These are phyloP conservation scores for Falco punctatus DNA, from an alignment of 2,113 vertebrate genomes.

Conservation along the genomic window DNA sequence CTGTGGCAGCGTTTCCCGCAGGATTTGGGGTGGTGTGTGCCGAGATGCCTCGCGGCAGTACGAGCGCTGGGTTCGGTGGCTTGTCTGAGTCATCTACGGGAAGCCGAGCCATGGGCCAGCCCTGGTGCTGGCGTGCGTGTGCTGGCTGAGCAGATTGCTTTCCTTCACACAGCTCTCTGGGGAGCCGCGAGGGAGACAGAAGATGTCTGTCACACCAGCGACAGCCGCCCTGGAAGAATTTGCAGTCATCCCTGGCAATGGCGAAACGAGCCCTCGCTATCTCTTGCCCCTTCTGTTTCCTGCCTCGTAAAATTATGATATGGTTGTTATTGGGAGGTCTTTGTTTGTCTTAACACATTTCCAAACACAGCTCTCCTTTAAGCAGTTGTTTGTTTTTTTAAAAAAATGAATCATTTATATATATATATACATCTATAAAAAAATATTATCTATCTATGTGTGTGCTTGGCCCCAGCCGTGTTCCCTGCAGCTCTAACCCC, in stretches of 20 bases:
- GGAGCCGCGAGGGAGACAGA: not conserved
- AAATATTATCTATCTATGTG: not conserved
- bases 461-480: not conserved
- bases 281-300: conserved; percentile 24
- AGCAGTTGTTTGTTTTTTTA: not conserved
- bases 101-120: not conserved
- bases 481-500: not conserved
- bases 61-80: not conserved
- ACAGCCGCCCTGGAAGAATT: not conserved
- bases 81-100: not conserved
- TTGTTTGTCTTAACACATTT: not conserved
- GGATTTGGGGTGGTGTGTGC: not conserved
- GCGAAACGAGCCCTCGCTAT: not conserved
- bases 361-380: not conserved
- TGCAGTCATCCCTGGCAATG: not conserved
- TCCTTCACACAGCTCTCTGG: not conserved
- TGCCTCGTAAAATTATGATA: not conserved
- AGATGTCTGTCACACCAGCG: rapidly evolving
- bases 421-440: no score
- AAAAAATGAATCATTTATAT: not conserved
- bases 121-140: not conserved
- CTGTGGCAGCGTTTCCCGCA: not conserved
- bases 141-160: not conserved
- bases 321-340: not conserved
- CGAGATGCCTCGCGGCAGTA: rapidly evolving